A percentile compares a stretch with the other conserved stretches of the same genome.
These are phyloP conservation scores for Lasioglossum baleicum DNA, from an alignment of 1,140 invertebrate species.

Conservation along the genomic window DNA sequence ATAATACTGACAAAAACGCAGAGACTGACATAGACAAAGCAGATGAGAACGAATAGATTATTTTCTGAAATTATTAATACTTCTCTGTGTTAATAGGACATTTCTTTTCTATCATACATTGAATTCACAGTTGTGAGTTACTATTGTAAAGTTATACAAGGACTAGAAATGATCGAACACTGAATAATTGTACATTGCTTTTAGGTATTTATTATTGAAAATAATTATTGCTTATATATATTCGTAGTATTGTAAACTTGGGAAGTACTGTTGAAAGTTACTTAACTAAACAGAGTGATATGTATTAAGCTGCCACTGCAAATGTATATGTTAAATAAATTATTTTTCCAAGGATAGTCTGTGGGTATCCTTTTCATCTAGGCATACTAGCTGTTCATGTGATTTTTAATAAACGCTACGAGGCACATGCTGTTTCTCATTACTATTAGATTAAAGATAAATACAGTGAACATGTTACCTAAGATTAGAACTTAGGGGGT, in stretches of 20 bases:
- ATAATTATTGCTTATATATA: constrained; percentile 45
- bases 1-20: not conserved
- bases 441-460: constrained; percentile 53
- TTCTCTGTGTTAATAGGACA: no score
- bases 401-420: constrained; percentile 53
- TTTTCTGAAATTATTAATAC: not conserved
- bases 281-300: constrained; percentile 59
- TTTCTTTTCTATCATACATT: not conserved
- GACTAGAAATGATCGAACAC: not conserved
- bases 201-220: constrained; percentile 60
- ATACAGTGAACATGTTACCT: constrained; percentile 48
- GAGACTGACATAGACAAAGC: not conserved
- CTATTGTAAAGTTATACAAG: not conserved
- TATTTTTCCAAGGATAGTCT: constrained; percentile 56
- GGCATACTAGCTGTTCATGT: constrained; percentile 44
- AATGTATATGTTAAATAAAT: constrained; percentile 70
- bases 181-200: constrained; percentile 8
- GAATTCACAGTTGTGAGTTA: not conserved
- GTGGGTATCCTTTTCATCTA: constrained; percentile 39
- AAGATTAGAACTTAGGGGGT: constrained; percentile 43
- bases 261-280: constrained; percentile 57
- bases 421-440: constrained; percentile 66
- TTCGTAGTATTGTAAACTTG: constrained; percentile 44
- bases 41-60: not conserved
- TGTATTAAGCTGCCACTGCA: constrained; percentile 67